Conservation (phyloP, 37 sponge, comb jelly and placozoan species). For the Bolinopsis microptera region DNA sequence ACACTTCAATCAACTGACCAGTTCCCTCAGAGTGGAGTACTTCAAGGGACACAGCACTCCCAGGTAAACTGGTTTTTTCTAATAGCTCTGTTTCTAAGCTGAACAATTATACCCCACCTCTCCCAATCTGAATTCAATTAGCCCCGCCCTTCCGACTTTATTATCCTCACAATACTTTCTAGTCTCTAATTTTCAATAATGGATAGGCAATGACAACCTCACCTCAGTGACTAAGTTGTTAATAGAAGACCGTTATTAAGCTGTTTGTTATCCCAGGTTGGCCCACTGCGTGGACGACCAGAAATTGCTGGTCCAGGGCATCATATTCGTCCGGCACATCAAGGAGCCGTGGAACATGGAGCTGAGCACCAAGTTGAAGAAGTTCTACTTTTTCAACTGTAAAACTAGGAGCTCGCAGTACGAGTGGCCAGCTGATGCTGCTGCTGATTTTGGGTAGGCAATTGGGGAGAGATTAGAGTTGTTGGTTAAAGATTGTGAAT, state of each 20-base stretch:
- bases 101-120: too few species aligned
- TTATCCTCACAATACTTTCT: too few species aligned
- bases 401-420: constrained; percentile 67
- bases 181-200: too few species aligned
- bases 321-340: constrained; percentile 43
- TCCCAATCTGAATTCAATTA: too few species aligned
- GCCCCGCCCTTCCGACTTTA: background rate
- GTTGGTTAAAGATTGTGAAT: too few species aligned
- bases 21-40: constrained; percentile 27
- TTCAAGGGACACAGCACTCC: constrained; percentile 64
- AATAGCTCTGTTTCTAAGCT: too few species aligned
- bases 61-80: too few species aligned
- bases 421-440: constrained; percentile 71
- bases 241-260: too few species aligned
- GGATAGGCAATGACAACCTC: too few species aligned
- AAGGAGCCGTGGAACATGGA: constrained; percentile 84
- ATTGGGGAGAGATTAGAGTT: too few species aligned
- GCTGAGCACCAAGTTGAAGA: constrained; percentile 60
- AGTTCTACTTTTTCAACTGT: constrained; percentile 72
- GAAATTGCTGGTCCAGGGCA: constrained; percentile 54
- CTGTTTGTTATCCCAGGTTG: too few species aligned
- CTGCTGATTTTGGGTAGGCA: constrained; percentile 73
- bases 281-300: constrained; percentile 40
- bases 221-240: too few species aligned
- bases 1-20: background rate